phyloP scores from a whole-genome alignment of 2,113 vertebrate species.

The Gorsachius goisagi region DNA sequence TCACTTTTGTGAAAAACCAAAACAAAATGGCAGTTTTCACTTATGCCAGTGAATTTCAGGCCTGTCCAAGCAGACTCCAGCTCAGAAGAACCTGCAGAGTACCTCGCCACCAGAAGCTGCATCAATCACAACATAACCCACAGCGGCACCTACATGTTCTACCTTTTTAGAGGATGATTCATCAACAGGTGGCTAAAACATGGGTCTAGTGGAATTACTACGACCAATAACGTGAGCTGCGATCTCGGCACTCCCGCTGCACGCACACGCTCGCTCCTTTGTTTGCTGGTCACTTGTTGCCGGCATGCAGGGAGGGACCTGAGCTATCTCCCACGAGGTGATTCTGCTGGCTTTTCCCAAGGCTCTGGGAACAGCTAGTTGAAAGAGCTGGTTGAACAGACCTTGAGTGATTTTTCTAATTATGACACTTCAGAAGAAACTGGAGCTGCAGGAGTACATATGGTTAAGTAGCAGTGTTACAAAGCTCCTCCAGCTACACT shows the following conservation, averaged over 20 bases:
- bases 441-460: not conserved
- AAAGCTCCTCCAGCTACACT: not conserved
- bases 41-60: not conserved
- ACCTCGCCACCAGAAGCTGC: not conserved
- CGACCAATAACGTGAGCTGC: not conserved
- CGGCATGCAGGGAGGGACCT: not conserved
- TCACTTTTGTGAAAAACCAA: not conserved
- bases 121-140: not conserved
- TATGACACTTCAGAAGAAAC: not conserved
- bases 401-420: not conserved
- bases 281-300: not conserved
- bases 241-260: not conserved
- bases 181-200: conserved; percentile 17
- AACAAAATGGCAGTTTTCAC: not conserved
- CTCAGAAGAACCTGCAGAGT: not conserved
- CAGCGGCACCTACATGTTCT: not conserved
- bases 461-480: not conserved
- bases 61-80: not conserved
- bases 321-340: not conserved
- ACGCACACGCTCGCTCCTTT: not conserved
- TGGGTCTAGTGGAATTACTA: not conserved
- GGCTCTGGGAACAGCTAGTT: not conserved
- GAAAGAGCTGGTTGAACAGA: not conserved
- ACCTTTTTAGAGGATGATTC: not conserved
- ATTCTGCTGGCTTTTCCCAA: not conserved